A percentile compares a stretch with the other conserved stretches of the same genome.
phyloP scores from a whole-genome alignment of 2,888 invertebrate species.

The Plebejus melissa region DNA sequence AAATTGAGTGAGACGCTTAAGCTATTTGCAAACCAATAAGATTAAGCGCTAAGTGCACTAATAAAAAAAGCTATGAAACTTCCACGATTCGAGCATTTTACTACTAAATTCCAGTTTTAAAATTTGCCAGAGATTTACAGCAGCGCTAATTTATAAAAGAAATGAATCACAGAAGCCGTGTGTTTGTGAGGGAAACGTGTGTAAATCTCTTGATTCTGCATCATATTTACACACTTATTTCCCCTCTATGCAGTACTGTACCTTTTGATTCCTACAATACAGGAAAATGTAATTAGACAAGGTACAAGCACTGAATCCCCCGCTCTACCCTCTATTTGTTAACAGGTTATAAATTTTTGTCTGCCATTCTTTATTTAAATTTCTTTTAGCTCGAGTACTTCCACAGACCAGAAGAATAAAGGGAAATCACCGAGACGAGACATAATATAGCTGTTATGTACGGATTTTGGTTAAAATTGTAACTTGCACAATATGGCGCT shows the following conservation, averaged over 20 bases:
- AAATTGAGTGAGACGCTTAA: not conserved
- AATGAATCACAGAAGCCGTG: not conserved
- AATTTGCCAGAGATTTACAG: not conserved
- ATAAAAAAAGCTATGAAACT: conserved; percentile 16
- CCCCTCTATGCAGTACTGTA: conserved; percentile 4
- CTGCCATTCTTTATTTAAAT: not conserved
- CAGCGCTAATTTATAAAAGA: not conserved
- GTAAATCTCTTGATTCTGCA: not conserved
- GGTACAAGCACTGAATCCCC: not conserved
- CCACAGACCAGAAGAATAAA: not conserved
- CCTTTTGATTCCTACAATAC: not conserved
- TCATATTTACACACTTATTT: conserved; percentile 5
- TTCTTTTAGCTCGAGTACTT: not conserved
- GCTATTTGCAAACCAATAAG: conserved; percentile 5
- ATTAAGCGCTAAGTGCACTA: not conserved
- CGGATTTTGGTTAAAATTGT: too few species aligned
- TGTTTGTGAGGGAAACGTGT: not conserved
- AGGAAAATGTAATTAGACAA: not conserved
- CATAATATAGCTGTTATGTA: too few species aligned
- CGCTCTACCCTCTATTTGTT: not conserved
- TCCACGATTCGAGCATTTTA: not conserved
- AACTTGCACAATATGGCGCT: too few species aligned
- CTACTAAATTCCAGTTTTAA: not conserved
- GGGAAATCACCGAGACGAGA: too few species aligned
- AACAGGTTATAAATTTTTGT: not conserved